phyloP scores from a whole-genome alignment of 2,113 vertebrate genomes.

The Gymnocephalus cernua region DNA sequence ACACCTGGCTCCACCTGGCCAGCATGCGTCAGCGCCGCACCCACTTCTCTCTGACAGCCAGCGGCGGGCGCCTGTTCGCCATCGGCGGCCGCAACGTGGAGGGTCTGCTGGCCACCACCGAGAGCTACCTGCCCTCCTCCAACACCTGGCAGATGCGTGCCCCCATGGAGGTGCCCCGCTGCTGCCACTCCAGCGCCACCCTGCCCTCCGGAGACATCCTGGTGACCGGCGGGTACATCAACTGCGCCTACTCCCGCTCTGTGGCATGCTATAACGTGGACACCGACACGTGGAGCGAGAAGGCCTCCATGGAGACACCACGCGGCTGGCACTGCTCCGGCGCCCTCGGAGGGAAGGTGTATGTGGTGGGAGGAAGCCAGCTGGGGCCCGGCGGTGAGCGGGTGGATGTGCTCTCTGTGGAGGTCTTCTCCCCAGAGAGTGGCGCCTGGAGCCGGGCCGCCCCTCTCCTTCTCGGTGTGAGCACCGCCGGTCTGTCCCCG shows the following conservation, averaged over 20 bases:
- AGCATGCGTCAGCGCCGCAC: conserved; percentile 88
- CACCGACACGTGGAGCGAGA: conserved; percentile 83
- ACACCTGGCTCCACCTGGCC: conserved; percentile 89
- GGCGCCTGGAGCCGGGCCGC: conserved; percentile 83
- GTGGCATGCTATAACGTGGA: conserved; percentile 83
- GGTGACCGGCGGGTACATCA: conserved; percentile 87
- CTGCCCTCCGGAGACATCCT: conserved; percentile 85
- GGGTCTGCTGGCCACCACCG: conserved; percentile 83
- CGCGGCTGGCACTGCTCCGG: conserved; percentile 88
- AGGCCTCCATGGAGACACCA: conserved; percentile 80
- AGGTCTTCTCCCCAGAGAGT: conserved; percentile 80
- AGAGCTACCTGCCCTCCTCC: conserved; percentile 88
- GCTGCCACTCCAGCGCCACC: conserved; percentile 86
- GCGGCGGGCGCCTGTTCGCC: conserved; percentile 85
- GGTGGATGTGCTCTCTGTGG: conserved; percentile 85
- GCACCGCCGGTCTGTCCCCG: conserved; percentile 85
- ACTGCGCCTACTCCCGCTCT: conserved; percentile 86
- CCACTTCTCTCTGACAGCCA: conserved; percentile 88
- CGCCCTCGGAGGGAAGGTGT: conserved; percentile 76
- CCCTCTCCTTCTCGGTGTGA: conserved; percentile 83
- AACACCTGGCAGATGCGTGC: conserved; percentile 87
- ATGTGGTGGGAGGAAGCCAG: conserved; percentile 88
- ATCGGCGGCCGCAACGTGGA: conserved; percentile 86
- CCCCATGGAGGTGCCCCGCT: conserved; percentile 86
- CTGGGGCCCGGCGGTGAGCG: conserved; percentile 84